Conservation (phyloP, 1,140 invertebrate species). For the Nilaparvata lugens region DNA sequence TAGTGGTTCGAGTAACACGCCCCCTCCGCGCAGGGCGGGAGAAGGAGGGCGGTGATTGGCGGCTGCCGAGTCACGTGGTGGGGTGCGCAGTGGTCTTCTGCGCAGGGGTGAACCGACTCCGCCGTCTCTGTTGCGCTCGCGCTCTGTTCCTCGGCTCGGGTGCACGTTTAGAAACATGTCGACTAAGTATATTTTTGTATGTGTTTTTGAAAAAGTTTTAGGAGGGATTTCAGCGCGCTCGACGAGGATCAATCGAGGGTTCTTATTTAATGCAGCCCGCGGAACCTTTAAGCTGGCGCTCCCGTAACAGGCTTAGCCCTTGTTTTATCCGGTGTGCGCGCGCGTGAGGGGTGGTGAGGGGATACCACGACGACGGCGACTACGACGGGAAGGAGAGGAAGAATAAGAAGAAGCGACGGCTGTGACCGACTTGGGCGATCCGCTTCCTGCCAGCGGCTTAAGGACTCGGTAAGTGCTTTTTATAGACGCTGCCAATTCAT, state of each 20-base stretch:
- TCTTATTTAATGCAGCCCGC: slow-evolving; percentile 36
- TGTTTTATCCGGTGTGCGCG: slow-evolving; percentile 33
- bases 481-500: slow-evolving; percentile 1
- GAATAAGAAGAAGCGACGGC: not conserved
- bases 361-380: slow-evolving; percentile 5
- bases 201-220: slow-evolving; percentile 30
- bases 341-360: slow-evolving; percentile 7
- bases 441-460: slow-evolving; percentile 1
- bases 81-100: not conserved
- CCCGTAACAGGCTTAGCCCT: slow-evolving; percentile 37
- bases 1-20: not conserved
- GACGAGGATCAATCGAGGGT: slow-evolving; percentile 33
- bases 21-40: not conserved
- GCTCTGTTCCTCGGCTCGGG: too few relatives aligned
- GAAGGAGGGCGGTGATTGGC: not conserved
- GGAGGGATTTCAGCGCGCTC: slow-evolving; percentile 21
- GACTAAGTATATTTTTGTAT: slow-evolving; percentile 22
- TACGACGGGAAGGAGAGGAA: slow-evolving; percentile 7
- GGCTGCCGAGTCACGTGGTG: not conserved
- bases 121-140: slow-evolving; percentile 9
- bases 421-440: slow-evolving; percentile 6
- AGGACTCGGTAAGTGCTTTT: slow-evolving; percentile 15
- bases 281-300: slow-evolving; percentile 29
- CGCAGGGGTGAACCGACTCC: slow-evolving; percentile 1
- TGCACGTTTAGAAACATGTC: slow-evolving; percentile 17